Conservation (phyloP, 1,140 invertebrate genomes). For the Druon quercuslanigerum region DNA sequence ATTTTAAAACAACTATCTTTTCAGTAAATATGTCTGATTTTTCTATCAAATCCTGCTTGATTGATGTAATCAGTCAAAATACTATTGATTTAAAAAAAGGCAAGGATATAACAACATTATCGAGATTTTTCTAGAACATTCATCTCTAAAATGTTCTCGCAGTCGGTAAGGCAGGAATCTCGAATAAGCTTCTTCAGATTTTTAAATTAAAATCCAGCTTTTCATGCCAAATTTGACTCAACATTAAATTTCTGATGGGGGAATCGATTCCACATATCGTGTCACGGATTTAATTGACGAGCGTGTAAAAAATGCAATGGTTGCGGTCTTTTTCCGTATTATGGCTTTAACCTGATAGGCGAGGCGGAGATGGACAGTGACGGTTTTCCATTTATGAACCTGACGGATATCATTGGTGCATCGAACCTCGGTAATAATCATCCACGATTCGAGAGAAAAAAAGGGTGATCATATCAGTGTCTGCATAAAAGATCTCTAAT, state of each 20-base stretch:
- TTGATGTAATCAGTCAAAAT: no score
- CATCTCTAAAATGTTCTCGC: no score
- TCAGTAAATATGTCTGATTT: no score
- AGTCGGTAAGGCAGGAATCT: no score
- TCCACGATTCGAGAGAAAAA: not conserved
- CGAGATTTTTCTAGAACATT: no score
- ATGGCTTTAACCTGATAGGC: constrained; percentile 18
- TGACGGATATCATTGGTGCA: constrained; percentile 16
- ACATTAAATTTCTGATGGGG: constrained; percentile 3
- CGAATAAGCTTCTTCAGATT: no score
- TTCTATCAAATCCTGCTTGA: no score
- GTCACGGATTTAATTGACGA: constrained; percentile 23
- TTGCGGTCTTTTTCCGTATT: constrained; percentile 25
- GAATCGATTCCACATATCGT: constrained; percentile 4
- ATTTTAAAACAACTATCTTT: no score
- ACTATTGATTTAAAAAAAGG: no score
- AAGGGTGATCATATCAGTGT: not conserved
- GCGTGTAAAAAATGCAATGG: constrained; percentile 30
- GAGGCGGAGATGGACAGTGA: constrained; percentile 10
- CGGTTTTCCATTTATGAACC: constrained; percentile 17
- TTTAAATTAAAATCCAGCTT: no score
- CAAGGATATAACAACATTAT: no score
- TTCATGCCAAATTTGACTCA: no score
- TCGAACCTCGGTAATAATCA: not conserved
- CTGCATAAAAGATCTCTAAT: not conserved